Percentiles rank a stretch among this genome's conserved stretches.
Conservation (phyloP, 23 tunicate genomes). For the Oikopleura vanhoeffeni region DNA sequence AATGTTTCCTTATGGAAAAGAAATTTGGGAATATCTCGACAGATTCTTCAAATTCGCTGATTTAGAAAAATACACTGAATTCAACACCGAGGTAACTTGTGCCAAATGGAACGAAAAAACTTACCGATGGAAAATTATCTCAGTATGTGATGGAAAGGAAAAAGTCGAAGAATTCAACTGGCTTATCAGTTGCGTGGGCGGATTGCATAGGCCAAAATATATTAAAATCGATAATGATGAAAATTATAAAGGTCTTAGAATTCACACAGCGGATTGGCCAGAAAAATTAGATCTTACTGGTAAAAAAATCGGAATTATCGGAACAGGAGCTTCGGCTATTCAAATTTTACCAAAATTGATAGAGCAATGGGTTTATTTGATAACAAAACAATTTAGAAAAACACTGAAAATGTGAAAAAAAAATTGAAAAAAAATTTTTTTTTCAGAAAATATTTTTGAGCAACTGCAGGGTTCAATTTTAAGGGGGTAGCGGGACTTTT, state of each 20-base stretch:
- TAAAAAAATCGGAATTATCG: neutral
- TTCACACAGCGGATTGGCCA: constrained; percentile 8
- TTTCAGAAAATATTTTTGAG: too few relatives aligned
- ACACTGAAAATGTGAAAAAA: too few relatives aligned
- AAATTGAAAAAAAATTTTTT: too few relatives aligned
- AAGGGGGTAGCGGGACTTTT: too few relatives aligned
- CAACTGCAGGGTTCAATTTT: too few relatives aligned
- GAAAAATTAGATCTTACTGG: neutral
- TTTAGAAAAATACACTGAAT: neutral
- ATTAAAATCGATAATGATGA: neutral
- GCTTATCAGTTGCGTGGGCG: neutral
- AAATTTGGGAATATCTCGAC: neutral
- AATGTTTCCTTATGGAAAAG: neutral
- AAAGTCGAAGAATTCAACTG: neutral
- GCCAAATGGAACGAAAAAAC: neutral
- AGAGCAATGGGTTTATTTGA: too few relatives aligned
- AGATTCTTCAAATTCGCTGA: neutral
- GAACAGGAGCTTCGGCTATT: neutral
- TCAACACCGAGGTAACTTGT: neutral
- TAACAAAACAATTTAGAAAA: too few relatives aligned
- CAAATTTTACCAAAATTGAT: neutral
- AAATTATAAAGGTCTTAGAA: neutral
- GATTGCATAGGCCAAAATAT: neutral
- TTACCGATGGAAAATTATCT: neutral
- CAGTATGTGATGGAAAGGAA: neutral